A percentile compares a stretch with the other conserved stretches of the same genome.
Evolutionary conservation across 2,797 vertebrate genomes (phyloP).

Genomic region (Tamandua tetradactyla): DNA sequence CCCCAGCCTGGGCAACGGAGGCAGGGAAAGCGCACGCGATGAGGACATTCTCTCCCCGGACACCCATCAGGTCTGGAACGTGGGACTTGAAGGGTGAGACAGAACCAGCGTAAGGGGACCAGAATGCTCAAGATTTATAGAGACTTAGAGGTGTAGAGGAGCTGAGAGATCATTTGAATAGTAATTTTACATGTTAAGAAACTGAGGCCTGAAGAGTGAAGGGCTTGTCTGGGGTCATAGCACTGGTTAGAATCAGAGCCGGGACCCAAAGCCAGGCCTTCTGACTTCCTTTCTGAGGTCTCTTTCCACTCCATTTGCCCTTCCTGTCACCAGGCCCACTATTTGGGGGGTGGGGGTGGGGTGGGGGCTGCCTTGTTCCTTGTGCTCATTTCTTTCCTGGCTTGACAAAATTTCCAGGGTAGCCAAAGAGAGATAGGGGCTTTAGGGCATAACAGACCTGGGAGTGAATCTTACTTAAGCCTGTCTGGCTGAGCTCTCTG

Average conservation of each 20-base stretch:
- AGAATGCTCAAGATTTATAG: neutral
- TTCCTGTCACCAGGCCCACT: neutral
- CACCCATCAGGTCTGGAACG: neutral
- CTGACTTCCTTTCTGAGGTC: neutral
- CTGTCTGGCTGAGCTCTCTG: neutral
- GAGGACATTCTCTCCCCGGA: neutral
- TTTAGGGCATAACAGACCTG: too few relatives aligned
- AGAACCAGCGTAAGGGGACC: neutral
- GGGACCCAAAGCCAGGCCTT: neutral
- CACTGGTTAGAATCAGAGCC: neutral
- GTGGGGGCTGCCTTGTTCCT: neutral
- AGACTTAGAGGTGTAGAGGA: neutral
- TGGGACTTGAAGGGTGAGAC: neutral
- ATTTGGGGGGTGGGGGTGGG: neutral
- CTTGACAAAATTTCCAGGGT: neutral
- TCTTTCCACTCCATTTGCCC: neutral
- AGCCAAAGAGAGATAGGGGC: neutral
- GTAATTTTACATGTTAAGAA: neutral
- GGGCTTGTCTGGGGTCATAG: fast-evolving
- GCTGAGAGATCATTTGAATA: neutral
- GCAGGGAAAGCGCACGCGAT: neutral
- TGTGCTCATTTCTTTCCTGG: neutral
- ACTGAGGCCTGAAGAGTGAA: neutral
- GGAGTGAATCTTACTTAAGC: neutral
- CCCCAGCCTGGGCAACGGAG: neutral